A percentile compares a stretch with the other conserved stretches of the same genome.
Conservation (phyloP, 2,888 invertebrate species). For the Diplazon laetatorius region DNA sequence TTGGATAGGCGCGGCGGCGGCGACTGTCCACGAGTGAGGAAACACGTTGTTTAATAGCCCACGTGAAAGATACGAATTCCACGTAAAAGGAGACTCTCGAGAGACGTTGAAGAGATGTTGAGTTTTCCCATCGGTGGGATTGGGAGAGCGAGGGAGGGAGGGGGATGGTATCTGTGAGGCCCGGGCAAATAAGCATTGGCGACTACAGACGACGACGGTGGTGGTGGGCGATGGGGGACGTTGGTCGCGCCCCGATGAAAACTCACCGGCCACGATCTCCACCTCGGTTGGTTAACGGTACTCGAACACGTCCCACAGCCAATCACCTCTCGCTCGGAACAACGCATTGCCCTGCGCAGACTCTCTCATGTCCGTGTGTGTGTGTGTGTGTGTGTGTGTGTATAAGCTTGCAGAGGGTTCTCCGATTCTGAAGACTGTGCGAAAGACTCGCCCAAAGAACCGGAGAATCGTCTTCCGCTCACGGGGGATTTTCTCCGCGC, state of each 20-base stretch:
- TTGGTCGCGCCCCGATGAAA: conserved; percentile 76
- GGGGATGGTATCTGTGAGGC: conserved; percentile 40
- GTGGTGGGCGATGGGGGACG: conserved; percentile 69
- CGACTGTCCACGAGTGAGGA: conserved; percentile 36
- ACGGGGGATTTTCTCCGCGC: too few relatives aligned
- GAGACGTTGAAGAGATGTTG: conserved; percentile 46
- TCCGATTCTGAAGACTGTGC: too few relatives aligned
- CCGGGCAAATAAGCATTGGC: conserved; percentile 49
- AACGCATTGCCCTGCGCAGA: conserved; percentile 48
- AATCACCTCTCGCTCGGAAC: conserved; percentile 70
- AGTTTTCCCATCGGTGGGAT: conserved; percentile 61
- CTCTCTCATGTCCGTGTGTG: not conserved
- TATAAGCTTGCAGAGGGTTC: too few relatives aligned
- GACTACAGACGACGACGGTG: conserved; percentile 48
- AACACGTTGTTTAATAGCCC: conserved; percentile 58
- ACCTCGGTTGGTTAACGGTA: conserved; percentile 75
- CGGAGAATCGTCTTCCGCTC: too few relatives aligned
- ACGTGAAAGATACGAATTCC: conserved; percentile 61
- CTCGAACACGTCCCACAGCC: conserved; percentile 76
- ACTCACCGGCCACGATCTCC: conserved; percentile 73
- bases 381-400: too few relatives aligned
- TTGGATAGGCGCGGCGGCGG: conserved; percentile 62
- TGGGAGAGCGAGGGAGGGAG: not conserved
- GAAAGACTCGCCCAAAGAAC: too few relatives aligned
- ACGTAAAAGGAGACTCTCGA: conserved; percentile 58